Conservation (phyloP, 1,140 invertebrate species). For the Pectinophora gossypiella region DNA sequence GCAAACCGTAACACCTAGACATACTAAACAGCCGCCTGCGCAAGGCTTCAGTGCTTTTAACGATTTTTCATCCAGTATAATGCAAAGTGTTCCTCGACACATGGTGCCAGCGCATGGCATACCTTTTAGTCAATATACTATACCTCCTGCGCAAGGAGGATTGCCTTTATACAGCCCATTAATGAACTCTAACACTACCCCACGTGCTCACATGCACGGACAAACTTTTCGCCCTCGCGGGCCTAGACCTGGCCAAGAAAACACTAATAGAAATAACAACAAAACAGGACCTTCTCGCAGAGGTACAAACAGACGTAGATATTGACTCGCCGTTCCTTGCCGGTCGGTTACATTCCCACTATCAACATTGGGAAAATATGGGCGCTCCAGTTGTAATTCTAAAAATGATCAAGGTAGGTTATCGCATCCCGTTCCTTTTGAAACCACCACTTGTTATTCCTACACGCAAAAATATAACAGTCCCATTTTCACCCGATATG, state of each 20-base stretch:
- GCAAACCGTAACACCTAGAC: not conserved
- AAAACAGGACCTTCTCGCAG: conserved; percentile 1
- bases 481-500: not conserved
- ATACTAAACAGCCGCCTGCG: no score
- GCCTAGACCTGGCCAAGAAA: not conserved
- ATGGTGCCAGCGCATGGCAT: conserved; percentile 8
- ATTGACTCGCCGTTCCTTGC: conserved; percentile 7
- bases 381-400: not conserved
- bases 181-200: not conserved
- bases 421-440: not conserved
- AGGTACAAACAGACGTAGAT: not conserved
- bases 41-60: not conserved
- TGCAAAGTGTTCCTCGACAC: not conserved
- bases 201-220: not conserved
- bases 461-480: not conserved
- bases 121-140: not conserved
- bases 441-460: not conserved
- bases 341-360: not conserved
- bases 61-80: not conserved
- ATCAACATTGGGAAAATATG: not conserved
- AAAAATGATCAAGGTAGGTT: conserved; percentile 5
- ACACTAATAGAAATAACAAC: not conserved
- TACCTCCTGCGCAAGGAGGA: conserved; percentile 5
- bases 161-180: not conserved
- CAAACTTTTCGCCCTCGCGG: not conserved